Conservation (phyloP, 2,888 invertebrate species). For the Lasius platythorax region DNA sequence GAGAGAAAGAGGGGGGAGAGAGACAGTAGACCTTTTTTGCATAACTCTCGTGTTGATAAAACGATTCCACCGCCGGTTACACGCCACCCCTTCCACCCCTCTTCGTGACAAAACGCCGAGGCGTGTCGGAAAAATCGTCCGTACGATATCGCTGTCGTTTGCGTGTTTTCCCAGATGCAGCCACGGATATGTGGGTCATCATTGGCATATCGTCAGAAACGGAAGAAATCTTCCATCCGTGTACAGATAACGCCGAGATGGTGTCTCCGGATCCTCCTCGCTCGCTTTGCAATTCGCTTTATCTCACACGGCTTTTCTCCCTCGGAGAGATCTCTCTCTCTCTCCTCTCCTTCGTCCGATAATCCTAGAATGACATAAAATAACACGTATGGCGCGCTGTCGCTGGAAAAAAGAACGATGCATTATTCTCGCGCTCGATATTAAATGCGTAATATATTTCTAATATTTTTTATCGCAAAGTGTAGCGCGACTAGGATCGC, state of each 20-base stretch:
- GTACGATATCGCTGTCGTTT: conserved; percentile 56
- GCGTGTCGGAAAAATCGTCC: conserved; percentile 69
- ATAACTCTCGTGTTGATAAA: conserved; percentile 70
- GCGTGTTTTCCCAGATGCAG: conserved; percentile 44
- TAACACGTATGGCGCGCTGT: neutral
- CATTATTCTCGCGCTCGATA: neutral
- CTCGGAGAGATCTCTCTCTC: conserved; percentile 1
- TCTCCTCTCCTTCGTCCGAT: neutral
- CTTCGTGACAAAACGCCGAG: conserved; percentile 72
- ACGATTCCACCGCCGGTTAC: conserved; percentile 63
- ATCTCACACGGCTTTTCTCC: conserved; percentile 13
- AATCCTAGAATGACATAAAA: neutral
- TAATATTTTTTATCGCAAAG: neutral
- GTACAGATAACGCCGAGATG: conserved; percentile 30
- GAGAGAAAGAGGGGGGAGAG: neutral
- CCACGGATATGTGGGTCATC: conserved; percentile 45
- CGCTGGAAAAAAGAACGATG: neutral
- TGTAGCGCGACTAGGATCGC: neutral
- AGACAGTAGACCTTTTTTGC: conserved; percentile 62
- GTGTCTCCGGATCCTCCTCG: neutral
- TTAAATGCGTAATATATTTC: neutral
- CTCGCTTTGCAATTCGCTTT: conserved; percentile 30
- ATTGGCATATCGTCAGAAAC: conserved; percentile 37
- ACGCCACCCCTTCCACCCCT: conserved; percentile 37
- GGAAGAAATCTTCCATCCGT: neutral